These are phyloP conservation scores for Heterodera schachtii DNA, from an alignment of 1,140 invertebrate genomes.

Conservation along the genomic window DNA sequence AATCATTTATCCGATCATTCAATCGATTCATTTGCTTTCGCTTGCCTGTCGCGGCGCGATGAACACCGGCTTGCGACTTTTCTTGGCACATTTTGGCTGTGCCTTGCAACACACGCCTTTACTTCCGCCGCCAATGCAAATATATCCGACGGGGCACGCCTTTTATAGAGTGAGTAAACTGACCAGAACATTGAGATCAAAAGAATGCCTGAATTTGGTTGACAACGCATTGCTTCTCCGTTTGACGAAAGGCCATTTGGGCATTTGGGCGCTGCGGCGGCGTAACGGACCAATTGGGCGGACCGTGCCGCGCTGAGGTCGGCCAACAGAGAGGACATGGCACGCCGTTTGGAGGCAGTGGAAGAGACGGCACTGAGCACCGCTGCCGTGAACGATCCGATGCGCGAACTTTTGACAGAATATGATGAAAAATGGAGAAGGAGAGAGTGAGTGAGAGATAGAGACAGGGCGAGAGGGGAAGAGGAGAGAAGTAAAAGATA, in stretches of 20 bases:
- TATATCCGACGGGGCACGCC: conserved; percentile 55
- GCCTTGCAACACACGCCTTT: conserved; percentile 57
- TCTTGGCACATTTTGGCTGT: conserved; percentile 55
- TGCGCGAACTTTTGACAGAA: conserved; percentile 19
- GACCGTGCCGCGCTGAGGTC: conserved; percentile 13
- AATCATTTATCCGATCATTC: too few species aligned
- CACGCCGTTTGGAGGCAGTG: conserved; percentile 11
- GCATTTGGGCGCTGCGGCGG: conserved; percentile 45
- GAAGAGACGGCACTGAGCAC: conserved; percentile 21
- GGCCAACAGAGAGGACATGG: conserved; percentile 29
- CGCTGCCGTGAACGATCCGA: conserved; percentile 27
- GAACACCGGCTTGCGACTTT: conserved; percentile 52
- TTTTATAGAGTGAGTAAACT: too few species aligned
- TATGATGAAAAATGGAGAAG: too few species aligned
- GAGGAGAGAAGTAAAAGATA: not conserved
- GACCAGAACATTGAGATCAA: too few species aligned
- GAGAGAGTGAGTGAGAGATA: too few species aligned
- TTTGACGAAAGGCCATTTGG: conserved; percentile 54
- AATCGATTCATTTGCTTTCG: not conserved
- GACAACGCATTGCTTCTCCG: conserved; percentile 52
- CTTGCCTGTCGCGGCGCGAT: conserved; percentile 56
- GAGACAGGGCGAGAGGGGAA: not conserved
- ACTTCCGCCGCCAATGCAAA: conserved; percentile 47
- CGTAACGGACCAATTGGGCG: conserved; percentile 11
- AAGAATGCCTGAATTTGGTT: conserved; percentile 48